Conservation (phyloP, 1,140 invertebrate genomes). For the Patella vulgata region DNA sequence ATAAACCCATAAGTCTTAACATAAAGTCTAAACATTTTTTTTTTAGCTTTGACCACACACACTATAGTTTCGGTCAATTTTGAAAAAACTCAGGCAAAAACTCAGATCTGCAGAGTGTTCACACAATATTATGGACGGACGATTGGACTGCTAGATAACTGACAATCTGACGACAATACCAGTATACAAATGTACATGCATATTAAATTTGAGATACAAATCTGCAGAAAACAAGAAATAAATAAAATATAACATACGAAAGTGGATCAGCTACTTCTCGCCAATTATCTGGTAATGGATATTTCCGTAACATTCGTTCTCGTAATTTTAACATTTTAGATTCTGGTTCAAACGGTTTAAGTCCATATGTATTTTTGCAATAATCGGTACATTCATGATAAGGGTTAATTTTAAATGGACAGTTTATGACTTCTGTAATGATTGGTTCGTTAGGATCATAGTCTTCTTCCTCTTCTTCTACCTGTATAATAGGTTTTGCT, state of each 20-base stretch:
- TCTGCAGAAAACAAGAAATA: too few species aligned
- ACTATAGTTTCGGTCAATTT: too few species aligned
- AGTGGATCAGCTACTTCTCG: conserved; percentile 92
- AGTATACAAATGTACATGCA: too few species aligned
- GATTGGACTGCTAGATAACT: too few species aligned
- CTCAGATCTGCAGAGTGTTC: too few species aligned
- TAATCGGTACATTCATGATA: conserved; percentile 91
- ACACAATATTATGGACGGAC: too few species aligned
- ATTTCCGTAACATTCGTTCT: conserved; percentile 80
- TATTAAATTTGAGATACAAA: too few species aligned
- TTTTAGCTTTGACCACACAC: too few species aligned
- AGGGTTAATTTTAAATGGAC: conserved; percentile 96
- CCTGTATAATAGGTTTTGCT: not conserved
- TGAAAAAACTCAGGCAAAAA: too few species aligned
- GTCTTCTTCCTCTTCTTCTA: not conserved
- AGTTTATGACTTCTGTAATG: conserved; percentile 65
- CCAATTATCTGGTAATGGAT: conserved; percentile 93
- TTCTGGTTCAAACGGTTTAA: conserved; percentile 70
- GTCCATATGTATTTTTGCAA: conserved; percentile 90
- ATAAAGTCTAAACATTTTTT: too few species aligned
- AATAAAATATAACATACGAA: conserved; percentile 76
- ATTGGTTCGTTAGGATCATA: conserved; percentile 20
- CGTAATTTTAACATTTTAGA: conserved; percentile 46
- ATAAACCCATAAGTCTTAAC: too few species aligned
- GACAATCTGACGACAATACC: too few species aligned